Evolutionary conservation across 1,140 invertebrate genomes (phyloP), one percentile per base, ranked within the genome.

Genomic region (Penaeus indicus): DNA sequence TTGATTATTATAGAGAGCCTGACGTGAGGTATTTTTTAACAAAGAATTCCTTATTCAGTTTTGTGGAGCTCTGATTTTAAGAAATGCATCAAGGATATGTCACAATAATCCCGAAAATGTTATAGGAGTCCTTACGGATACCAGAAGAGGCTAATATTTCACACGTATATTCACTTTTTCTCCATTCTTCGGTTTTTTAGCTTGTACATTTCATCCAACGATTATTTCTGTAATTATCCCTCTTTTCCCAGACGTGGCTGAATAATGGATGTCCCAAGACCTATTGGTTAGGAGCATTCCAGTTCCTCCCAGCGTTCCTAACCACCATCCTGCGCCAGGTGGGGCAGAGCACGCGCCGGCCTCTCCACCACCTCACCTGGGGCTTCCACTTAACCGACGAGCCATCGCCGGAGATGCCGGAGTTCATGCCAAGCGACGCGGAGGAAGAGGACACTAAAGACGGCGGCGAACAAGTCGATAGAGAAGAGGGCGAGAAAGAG

Each of bases 281-380:
- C 42, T 85, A 85, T 62, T 79, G 83, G 67, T 38, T 89, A 16
- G 88, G 83, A 25, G 83, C 78, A 25, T 89, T 89, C 27, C 88
- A 85, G 47, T 85, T 85, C 62, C 77, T 89, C 27, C 83, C 83
- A 2, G 83, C 88, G 47, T 89, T 89, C 42, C 63, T 89, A 16
- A 81, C 64, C 18, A 89, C 77, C 5, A 64, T 85, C 19, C 47
- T 85, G 11, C 83, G 88, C 4, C 67, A 85, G 63, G 88, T 67
- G 21, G 83, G 83, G 61, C 62, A 25, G 1, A 16, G 11, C 4
- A 69, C 63, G 19, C 54, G 21, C 47, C 61, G 64, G 64, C 88
- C 88, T 4, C 88, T 89, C 13, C 83, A 89, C 42, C 77, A 84
- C 38, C 77, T 85, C 10, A 80, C 25, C 42, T 89, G 88, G 88